Evolutionary conservation across 2,113 vertebrate species (phyloP).

Genomic region (Microtus ochrogaster): DNA sequence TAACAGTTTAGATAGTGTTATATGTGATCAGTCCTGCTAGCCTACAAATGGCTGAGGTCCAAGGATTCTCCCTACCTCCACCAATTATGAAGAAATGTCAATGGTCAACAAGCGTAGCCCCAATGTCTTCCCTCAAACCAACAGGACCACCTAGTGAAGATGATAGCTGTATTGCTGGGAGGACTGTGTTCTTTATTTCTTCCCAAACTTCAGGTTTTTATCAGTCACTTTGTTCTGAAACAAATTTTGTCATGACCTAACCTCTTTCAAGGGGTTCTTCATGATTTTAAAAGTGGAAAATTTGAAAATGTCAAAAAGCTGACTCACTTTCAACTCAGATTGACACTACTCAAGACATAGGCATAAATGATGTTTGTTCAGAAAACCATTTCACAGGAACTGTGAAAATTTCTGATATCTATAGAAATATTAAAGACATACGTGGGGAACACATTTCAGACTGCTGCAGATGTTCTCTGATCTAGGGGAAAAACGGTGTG

Average conservation of each 20-base stretch:
- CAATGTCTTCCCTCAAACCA: not conserved
- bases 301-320: conserved; percentile 60
- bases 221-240: conserved; percentile 14
- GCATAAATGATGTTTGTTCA: conserved; percentile 57
- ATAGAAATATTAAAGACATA: conserved; percentile 67
- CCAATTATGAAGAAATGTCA: not conserved
- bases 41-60: not conserved
- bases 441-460: conserved; percentile 42
- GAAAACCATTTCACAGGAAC: conserved; percentile 54
- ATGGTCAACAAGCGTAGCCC: not conserved
- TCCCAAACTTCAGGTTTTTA: not conserved
- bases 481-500: not conserved
- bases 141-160: too few species aligned
- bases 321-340: conserved; percentile 55
- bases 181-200: not conserved
- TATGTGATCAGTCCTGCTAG: not conserved
- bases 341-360: conserved; percentile 52
- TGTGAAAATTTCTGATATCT: conserved; percentile 66
- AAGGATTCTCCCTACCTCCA: not conserved
- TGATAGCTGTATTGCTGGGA: too few species aligned
- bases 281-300: conserved; percentile 44
- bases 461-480: conserved; percentile 72
- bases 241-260: not conserved
- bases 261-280: not conserved
- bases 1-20: not conserved